Conservation (phyloP, 2,888 invertebrate species). For the Protonemura montana region DNA sequence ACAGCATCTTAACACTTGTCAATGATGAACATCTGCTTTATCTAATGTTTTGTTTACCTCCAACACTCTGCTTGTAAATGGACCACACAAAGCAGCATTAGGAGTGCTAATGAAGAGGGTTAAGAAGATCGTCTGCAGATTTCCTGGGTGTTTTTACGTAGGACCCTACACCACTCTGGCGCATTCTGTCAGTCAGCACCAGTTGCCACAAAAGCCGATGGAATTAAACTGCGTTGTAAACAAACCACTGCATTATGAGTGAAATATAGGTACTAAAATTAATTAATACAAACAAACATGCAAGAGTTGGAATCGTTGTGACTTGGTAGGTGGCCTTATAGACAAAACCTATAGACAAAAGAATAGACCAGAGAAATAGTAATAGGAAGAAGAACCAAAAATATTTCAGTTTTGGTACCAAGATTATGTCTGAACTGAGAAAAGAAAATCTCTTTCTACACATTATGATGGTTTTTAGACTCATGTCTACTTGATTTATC, state of each 20-base stretch:
- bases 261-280: neutral
- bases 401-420: too few species aligned
- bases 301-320: too few species aligned
- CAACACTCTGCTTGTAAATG: neutral
- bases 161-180: neutral
- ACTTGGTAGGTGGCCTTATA: too few species aligned
- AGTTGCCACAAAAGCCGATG: neutral
- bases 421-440: too few species aligned
- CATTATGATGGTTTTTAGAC: too few species aligned
- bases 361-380: too few species aligned
- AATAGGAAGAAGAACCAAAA: too few species aligned
- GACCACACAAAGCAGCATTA: neutral
- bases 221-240: neutral
- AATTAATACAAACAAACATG: neutral
- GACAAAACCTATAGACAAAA: too few species aligned
- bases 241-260: neutral
- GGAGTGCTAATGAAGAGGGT: conserved; percentile 7
- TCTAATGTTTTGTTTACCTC: neutral
- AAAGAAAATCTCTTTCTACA: too few species aligned
- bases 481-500: too few species aligned
- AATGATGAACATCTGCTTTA: neutral
- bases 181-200: neutral
- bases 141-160: neutral
- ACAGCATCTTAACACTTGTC: neutral
- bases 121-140: neutral